Evolutionary conservation across 2,888 invertebrate species (phyloP).

Genomic region (Cephus rjabovi): DNA sequence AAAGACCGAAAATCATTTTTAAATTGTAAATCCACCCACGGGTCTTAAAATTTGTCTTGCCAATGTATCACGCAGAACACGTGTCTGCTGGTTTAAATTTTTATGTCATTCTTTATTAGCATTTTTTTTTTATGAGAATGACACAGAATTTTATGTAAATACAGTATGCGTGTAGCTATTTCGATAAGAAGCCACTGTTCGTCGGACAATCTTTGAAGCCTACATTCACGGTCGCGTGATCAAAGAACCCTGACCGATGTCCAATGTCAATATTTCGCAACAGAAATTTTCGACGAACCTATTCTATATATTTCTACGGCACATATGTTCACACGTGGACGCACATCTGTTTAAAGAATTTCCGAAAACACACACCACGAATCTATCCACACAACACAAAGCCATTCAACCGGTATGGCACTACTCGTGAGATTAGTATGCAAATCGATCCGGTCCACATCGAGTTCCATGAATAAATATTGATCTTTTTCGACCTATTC

Average conservation of each 20-base stretch:
- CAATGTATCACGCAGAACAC: background rate
- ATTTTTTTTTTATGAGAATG: background rate
- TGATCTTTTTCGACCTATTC: background rate
- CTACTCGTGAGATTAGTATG: background rate
- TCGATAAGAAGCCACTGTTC: background rate
- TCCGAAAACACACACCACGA: background rate
- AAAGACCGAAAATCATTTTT: background rate
- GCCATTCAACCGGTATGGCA: background rate
- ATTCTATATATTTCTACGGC: background rate
- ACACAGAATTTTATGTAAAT: background rate
- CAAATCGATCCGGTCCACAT: background rate
- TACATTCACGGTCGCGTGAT: slow-evolving; percentile 47
- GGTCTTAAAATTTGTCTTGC: background rate
- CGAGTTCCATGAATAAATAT: background rate
- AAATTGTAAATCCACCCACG: background rate
- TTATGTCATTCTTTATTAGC: background rate
- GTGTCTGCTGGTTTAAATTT: background rate
- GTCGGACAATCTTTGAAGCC: background rate
- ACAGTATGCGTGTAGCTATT: background rate
- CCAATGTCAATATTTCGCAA: slow-evolving; percentile 18
- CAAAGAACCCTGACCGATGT: slow-evolving; percentile 20
- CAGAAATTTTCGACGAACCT: background rate
- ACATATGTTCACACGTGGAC: background rate
- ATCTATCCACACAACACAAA: too few species aligned
- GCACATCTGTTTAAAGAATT: slow-evolving; percentile 16